These are phyloP conservation scores for Deroplatys truncata DNA, from an alignment of 2,888 invertebrate species.

Conservation along the genomic window DNA sequence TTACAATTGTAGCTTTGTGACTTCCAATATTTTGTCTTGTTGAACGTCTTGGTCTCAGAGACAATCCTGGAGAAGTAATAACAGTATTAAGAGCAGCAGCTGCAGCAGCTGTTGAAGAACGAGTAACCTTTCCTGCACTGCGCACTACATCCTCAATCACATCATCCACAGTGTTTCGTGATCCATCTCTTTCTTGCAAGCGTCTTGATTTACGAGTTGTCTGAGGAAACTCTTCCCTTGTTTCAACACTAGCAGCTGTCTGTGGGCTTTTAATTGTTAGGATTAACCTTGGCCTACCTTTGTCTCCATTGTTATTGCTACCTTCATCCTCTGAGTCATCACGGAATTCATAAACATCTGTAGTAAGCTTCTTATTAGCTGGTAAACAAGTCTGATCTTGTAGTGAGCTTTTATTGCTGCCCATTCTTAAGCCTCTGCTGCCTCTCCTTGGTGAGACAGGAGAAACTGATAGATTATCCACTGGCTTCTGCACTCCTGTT, in stretches of 20 bases:
- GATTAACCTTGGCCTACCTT: slow-evolving; percentile 68
- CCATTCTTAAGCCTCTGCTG: slow-evolving; percentile 14
- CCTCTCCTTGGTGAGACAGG: slow-evolving; percentile 23
- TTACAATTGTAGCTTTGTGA: neutral
- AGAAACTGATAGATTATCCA: neutral
- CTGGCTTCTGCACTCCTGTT: neutral
- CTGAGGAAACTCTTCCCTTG: slow-evolving; percentile 32
- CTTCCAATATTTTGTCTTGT: slow-evolving; percentile 11
- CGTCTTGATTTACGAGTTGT: slow-evolving; percentile 73
- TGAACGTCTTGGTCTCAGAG: slow-evolving; percentile 12
- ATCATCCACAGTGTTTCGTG: slow-evolving; percentile 76
- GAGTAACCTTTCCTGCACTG: slow-evolving; percentile 51
- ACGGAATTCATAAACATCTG: slow-evolving; percentile 86
- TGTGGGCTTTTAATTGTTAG: slow-evolving; percentile 69
- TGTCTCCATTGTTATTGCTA: slow-evolving; percentile 44
- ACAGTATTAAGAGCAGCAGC: slow-evolving; percentile 5
- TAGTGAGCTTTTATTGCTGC: neutral
- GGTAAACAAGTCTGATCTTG: neutral
- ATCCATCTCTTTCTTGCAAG: slow-evolving; percentile 51
- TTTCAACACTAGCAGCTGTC: slow-evolving; percentile 28
- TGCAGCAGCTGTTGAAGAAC: slow-evolving; percentile 41
- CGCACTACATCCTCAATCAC: slow-evolving; percentile 86
- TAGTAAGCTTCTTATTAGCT: slow-evolving; percentile 54
- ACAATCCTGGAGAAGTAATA: neutral
- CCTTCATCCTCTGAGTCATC: slow-evolving; percentile 83